Evolutionary conservation across 2,797 vertebrate genomes (phyloP).

Genomic region (Anguilla anguilla): DNA sequence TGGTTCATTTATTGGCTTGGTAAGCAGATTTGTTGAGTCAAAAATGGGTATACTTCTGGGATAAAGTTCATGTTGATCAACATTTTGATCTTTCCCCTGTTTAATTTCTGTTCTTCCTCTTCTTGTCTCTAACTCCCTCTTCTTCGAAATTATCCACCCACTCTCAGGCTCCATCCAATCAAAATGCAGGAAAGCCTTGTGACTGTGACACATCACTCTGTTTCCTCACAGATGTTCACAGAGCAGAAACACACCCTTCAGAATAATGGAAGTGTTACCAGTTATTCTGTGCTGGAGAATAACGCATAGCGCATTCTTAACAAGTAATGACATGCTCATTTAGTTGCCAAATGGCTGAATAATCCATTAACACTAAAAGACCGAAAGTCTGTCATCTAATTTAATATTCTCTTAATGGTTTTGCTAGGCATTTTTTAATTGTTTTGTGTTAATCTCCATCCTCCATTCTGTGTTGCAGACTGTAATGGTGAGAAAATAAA

Average conservation of each 20-base stretch:
- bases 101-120: background rate
- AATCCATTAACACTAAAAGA: background rate
- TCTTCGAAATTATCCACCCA: background rate
- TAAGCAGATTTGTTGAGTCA: background rate
- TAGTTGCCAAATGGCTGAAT: background rate
- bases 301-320: background rate
- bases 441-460: background rate
- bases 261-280: background rate
- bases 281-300: background rate
- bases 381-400: background rate
- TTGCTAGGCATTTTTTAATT: background rate
- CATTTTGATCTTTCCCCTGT: background rate
- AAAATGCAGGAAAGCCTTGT: background rate
- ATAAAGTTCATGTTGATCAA: background rate
- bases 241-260: background rate
- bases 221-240: background rate
- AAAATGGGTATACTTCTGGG: background rate
- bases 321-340: slow-evolving; percentile 1
- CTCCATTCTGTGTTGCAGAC: background rate
- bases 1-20: background rate
- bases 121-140: background rate
- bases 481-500: background rate
- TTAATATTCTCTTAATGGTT: background rate
- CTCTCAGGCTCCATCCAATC: background rate
- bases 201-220: background rate